A percentile compares a stretch with the other conserved stretches of the same genome.
Conservation (phyloP, 2,797 vertebrate species). For the Micromesistius poutassou region DNA sequence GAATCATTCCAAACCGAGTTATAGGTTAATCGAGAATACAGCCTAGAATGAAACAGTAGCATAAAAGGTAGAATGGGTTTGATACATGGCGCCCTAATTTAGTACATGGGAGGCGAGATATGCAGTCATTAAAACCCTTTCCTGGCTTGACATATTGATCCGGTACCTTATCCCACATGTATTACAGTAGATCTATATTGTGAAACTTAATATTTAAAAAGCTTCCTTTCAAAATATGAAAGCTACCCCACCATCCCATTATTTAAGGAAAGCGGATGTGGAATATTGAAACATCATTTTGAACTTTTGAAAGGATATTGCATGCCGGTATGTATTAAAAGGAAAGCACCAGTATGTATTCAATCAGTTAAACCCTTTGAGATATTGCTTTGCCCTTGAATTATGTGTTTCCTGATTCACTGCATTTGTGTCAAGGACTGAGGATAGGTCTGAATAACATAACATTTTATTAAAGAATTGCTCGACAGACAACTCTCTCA, state of each 20-base stretch:
- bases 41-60: not conserved
- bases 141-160: slow-evolving; percentile 11
- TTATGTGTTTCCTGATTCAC: not conserved
- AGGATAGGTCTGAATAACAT: slow-evolving; percentile 83
- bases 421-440: slow-evolving; percentile 59
- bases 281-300: not conserved
- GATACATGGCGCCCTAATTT: slow-evolving; percentile 5
- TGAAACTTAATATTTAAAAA: slow-evolving; percentile 8
- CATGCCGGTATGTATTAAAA: not conserved
- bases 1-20: not conserved
- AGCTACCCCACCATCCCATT: not conserved
- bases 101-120: not conserved
- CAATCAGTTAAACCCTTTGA: not conserved
- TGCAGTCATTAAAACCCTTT: slow-evolving; percentile 8
- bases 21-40: not conserved
- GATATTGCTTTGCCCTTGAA: not conserved
- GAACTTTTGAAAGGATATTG: not conserved
- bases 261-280: not conserved
- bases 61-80: not conserved
- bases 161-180: slow-evolving; percentile 9
- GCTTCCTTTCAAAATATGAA: not conserved
- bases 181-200: not conserved
- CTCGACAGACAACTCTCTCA: slow-evolving; percentile 90
- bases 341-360: slow-evolving; percentile 1
- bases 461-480: slow-evolving; percentile 99